Percentiles rank a stretch among this genome's conserved stretches.
These are phyloP conservation scores for Antidorcas marsupialis DNA, from an alignment of 2,113 vertebrate genomes.

Conservation along the genomic window DNA sequence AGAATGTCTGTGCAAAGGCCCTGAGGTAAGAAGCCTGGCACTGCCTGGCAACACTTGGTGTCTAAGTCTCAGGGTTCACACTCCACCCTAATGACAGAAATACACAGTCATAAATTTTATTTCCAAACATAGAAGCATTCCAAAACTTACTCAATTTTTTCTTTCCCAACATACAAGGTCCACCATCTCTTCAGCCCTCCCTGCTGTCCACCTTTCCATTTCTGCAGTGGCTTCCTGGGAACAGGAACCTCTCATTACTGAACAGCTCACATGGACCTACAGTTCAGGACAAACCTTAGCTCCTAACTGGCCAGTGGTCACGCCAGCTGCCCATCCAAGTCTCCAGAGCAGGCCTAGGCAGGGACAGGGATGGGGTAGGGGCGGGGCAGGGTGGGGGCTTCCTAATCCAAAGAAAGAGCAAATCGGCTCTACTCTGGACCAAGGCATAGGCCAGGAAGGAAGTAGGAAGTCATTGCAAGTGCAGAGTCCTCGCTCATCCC, in stretches of 20 bases:
- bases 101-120: not conserved
- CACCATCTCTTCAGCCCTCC: not conserved
- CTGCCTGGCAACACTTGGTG: not conserved
- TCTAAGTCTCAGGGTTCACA: not conserved
- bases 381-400: not conserved
- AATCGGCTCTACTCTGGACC: slow-evolving; percentile 68
- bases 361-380: not conserved
- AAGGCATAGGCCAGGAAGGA: slow-evolving; percentile 64
- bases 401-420: slow-evolving; percentile 73
- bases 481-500: slow-evolving; percentile 71
- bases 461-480: slow-evolving; percentile 74
- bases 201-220: not conserved
- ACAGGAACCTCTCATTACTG: not conserved
- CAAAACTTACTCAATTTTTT: not conserved
- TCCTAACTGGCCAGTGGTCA: not conserved
- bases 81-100: not conserved
- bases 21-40: not conserved
- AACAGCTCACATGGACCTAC: not conserved
- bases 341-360: not conserved
- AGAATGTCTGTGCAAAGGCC: not conserved
- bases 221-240: not conserved
- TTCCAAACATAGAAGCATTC: not conserved
- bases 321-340: not conserved
- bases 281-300: not conserved
- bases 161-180: not conserved